phyloP scores from a whole-genome alignment of 1,140 invertebrate species.

The Nebria ingens region DNA sequence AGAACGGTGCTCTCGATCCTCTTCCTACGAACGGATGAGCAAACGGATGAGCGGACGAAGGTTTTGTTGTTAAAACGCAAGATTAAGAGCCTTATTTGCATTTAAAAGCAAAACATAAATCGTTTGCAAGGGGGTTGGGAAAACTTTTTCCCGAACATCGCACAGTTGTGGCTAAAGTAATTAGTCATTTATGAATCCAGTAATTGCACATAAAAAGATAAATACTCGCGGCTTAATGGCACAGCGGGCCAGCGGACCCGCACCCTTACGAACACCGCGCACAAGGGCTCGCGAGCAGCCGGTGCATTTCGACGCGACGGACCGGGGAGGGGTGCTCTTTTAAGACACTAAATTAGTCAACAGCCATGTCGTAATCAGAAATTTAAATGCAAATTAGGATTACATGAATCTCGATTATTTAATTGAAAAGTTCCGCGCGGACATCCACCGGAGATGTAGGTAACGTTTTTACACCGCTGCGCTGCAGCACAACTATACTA shows the following conservation, averaged over 20 bases:
- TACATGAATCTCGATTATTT: constrained; percentile 27
- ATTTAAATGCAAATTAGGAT: constrained; percentile 28
- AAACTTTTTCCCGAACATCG: constrained; percentile 26
- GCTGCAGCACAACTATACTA: no score
- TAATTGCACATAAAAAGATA: constrained; percentile 37
- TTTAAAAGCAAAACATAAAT: constrained; percentile 22
- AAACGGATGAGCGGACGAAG: not conserved
- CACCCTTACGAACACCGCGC: constrained; percentile 18
- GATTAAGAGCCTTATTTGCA: constrained; percentile 16
- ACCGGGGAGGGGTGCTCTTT: constrained; percentile 20
- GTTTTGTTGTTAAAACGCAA: constrained; percentile 7
- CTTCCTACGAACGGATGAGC: not conserved
- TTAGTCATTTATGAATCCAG: constrained; percentile 36
- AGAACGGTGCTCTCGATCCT: not conserved
- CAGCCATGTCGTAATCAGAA: constrained; percentile 20
- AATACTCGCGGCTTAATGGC: constrained; percentile 29
- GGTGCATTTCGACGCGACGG: constrained; percentile 18
- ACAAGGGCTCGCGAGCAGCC: constrained; percentile 16
- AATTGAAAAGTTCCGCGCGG: constrained; percentile 21
- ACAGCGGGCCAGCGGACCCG: constrained; percentile 14
- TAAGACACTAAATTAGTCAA: constrained; percentile 30
- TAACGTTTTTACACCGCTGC: no score
- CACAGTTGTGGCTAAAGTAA: constrained; percentile 29
- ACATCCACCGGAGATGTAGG: not conserved
- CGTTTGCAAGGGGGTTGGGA: constrained; percentile 24